Conservation (phyloP, 2,888 invertebrate genomes). For the Xanthorhoe designata region DNA sequence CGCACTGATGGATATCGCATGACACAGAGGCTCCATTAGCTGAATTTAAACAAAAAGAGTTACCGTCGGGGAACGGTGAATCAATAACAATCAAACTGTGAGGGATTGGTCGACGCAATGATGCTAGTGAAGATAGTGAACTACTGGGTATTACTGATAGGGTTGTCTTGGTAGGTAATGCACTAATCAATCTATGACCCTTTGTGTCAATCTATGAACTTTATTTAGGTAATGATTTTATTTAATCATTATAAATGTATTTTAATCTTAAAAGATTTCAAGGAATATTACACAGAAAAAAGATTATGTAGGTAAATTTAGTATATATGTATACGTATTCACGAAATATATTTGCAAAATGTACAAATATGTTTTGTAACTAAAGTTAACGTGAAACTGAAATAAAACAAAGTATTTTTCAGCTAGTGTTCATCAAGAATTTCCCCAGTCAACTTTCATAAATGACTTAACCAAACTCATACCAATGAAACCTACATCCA, state of each 20-base stretch:
- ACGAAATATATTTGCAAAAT: too few species aligned
- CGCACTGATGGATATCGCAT: constrained; percentile 25
- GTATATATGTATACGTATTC: too few species aligned
- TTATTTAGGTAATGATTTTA: too few species aligned
- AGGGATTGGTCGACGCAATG: constrained; percentile 57
- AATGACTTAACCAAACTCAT: background rate
- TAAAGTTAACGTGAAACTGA: too few species aligned
- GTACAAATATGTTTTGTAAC: too few species aligned
- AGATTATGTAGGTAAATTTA: too few species aligned
- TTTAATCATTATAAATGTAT: too few species aligned
- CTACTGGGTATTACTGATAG: constrained; percentile 14
- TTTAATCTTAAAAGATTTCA: too few species aligned
- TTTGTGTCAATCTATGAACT: too few species aligned
- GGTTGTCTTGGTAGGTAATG: constrained; percentile 23
- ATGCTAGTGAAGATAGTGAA: constrained; percentile 48
- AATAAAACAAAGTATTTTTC: background rate
- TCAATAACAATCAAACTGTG: constrained; percentile 73
- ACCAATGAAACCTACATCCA: constrained; percentile 2
- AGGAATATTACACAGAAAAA: too few species aligned
- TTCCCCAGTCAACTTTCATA: background rate
- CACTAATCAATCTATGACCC: background rate
- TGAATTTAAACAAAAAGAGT: constrained; percentile 54
- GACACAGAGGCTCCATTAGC: constrained; percentile 51
- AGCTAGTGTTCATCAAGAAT: background rate
- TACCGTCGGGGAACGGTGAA: constrained; percentile 63